Percentiles rank a stretch among this genome's conserved stretches.
phyloP scores from a whole-genome alignment of 2,888 invertebrate genomes.

The Drosophila ustulata region DNA sequence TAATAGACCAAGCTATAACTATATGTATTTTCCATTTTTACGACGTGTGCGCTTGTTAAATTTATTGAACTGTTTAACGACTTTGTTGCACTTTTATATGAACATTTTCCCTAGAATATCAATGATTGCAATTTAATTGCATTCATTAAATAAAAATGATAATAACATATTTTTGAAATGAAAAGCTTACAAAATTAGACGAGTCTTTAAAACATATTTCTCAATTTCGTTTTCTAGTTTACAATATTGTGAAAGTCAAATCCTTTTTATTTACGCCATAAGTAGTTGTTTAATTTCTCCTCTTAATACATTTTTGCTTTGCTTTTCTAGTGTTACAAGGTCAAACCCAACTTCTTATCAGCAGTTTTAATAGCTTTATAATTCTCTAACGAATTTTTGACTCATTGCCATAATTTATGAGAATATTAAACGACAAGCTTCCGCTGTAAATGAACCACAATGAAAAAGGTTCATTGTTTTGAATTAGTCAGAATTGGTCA shows the following conservation, averaged over 20 bases:
- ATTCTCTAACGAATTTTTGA: conserved; percentile 5
- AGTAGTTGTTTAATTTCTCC: too few species aligned
- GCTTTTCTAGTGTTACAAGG: not conserved
- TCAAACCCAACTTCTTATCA: not conserved
- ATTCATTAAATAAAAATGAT: not conserved
- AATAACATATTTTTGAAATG: too few species aligned
- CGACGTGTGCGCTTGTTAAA: conserved; percentile 25
- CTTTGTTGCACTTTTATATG: conserved; percentile 6
- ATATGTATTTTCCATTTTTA: conserved; percentile 23
- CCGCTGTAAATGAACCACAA: conserved; percentile 27
- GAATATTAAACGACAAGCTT: conserved; percentile 42
- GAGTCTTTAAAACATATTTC: too few species aligned
- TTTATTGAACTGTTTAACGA: conserved; percentile 27
- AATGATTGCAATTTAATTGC: not conserved
- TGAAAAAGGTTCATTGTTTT: conserved; percentile 31
- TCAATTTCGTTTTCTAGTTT: too few species aligned
- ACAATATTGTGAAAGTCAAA: too few species aligned
- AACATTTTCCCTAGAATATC: not conserved
- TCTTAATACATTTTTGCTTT: too few species aligned
- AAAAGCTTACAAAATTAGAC: too few species aligned
- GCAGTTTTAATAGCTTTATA: not conserved
- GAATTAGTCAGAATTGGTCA: conserved; percentile 35
- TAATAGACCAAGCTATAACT: conserved; percentile 35
- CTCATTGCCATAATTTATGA: conserved; percentile 1
- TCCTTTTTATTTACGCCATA: too few species aligned